Base-by-base conservation (phyloP, 1,140 invertebrate species). In the Bicyclus anynana region DNA sequence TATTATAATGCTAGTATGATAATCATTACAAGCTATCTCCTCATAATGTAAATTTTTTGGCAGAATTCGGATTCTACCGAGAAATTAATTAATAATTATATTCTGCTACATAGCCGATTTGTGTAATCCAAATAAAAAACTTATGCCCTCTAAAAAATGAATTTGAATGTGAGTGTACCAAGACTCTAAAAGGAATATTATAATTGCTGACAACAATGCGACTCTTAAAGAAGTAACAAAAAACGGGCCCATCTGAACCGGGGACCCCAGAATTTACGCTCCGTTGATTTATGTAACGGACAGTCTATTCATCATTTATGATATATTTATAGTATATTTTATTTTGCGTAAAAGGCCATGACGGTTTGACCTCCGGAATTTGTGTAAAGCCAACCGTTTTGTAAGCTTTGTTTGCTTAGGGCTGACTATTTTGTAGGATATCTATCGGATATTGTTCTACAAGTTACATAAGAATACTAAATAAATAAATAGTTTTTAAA, bases 131-230 rank as follows among this genome's bases (percentile, higher is more conserved):
- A n/a, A n/a, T n/a, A n/a, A n/a, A n/a, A n/a, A n/a, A n/a, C n/a
- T n/a, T n/a, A n/a, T n/a, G n/a, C n/a, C n/a, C n/a, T n/a, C n/a
- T n/a, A n/a, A n/a, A n/a, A n/a, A n/a, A n/a, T n/a, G n/a, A n/a
- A n/a, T n/a, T n/a, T n/a, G n/a, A n/a, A n/a, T n/a, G n/a, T n/a
- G 23, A 12, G 1, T 33, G 10, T 33, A 3, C 12, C 4, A 33
- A 33, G 29, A 12, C 29, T 12, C 12, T 33, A 33, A 33, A 23
- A 23, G 58, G 40, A 56, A 55, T 51, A 55, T 61, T 61, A 61
- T 61, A 61, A 61, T 61, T 61, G 48, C 59, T 26, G 53, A 42
- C 47, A 61, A 61, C 59, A 61, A 61, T 61, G 47, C 35, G 47
- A 51, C n/a, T 46, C 20, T 61, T 54, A 37, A 51, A 53, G 33